A percentile compares a stretch with the other conserved stretches of the same genome.
These are phyloP conservation scores for Octonoba sinensis DNA, from an alignment of 2,888 invertebrate genomes.

Conservation along the genomic window DNA sequence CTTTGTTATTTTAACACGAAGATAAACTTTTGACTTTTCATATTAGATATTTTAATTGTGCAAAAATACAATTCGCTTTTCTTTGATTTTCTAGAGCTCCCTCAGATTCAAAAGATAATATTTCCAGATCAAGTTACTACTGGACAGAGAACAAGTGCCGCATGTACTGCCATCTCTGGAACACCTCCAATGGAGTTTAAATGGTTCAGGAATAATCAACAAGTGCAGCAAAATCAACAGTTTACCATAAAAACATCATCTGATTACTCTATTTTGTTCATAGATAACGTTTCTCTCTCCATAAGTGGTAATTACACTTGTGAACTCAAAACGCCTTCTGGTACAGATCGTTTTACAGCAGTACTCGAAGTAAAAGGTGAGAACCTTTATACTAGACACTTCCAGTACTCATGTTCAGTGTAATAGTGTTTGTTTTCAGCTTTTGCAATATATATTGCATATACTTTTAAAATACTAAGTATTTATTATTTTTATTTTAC, in stretches of 20 bases:
- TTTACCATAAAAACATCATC: slow-evolving; percentile 25
- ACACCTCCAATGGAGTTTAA: slow-evolving; percentile 65
- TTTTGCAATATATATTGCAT: neutral
- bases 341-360: slow-evolving; percentile 46
- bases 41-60: too few relatives aligned
- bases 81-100: slow-evolving; percentile 30
- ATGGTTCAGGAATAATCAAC: slow-evolving; percentile 59
- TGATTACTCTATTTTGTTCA: slow-evolving; percentile 58
- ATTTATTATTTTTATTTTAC: neutral
- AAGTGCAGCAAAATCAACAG: slow-evolving; percentile 24
- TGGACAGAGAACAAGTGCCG: slow-evolving; percentile 59
- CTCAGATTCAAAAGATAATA: slow-evolving; percentile 40
- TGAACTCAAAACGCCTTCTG: slow-evolving; percentile 31
- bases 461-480: neutral
- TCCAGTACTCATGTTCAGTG: too few relatives aligned
- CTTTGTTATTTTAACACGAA: too few relatives aligned
- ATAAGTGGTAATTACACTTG: slow-evolving; percentile 65
- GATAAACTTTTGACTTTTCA: too few relatives aligned
- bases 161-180: slow-evolving; percentile 65
- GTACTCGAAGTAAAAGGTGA: slow-evolving; percentile 52
- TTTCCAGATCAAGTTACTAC: slow-evolving; percentile 50
- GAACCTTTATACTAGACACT: neutral
- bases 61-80: too few relatives aligned
- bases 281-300: slow-evolving; percentile 37
- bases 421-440: too few relatives aligned